Conservation (phyloP, 2,797 vertebrate genomes). For the Atherinosoma microstoma region DNA sequence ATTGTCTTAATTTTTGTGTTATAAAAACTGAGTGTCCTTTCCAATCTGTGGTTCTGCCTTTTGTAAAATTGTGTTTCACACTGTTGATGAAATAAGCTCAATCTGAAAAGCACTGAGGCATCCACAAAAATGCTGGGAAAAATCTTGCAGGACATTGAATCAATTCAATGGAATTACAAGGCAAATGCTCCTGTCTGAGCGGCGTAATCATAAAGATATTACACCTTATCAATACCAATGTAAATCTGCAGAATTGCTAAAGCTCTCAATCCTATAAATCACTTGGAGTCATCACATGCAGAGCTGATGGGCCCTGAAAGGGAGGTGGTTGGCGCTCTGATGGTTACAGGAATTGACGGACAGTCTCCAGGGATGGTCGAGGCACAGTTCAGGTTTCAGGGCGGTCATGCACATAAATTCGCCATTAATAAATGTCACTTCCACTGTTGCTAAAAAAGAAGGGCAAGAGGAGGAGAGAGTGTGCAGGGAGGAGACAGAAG, state of each 20-base stretch:
- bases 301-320: conserved; percentile 66
- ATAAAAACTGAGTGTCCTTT: conserved; percentile 14
- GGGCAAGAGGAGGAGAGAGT: conserved; percentile 56
- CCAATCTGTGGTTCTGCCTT: neutral
- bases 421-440: conserved; percentile 85
- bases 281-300: conserved; percentile 40
- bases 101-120: conserved; percentile 32
- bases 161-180: conserved; percentile 39
- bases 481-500: conserved; percentile 32
- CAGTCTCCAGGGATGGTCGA: conserved; percentile 74
- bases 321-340: conserved; percentile 75
- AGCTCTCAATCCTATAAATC: conserved; percentile 73
- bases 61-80: conserved; percentile 13
- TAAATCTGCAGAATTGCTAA: conserved; percentile 65
- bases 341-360: conserved; percentile 79
- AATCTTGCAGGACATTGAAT: conserved; percentile 27
- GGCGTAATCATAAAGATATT: conserved; percentile 61
- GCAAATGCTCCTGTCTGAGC: conserved; percentile 38
- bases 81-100: conserved; percentile 34
- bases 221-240: conserved; percentile 63
- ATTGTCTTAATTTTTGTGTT: conserved; percentile 26
- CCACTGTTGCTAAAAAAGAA: conserved; percentile 75
- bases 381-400: conserved; percentile 77
- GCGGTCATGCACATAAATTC: conserved; percentile 82
- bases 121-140: conserved; percentile 15